Conservation (phyloP, 2,888 invertebrate genomes). For the Orgyia antiqua region DNA sequence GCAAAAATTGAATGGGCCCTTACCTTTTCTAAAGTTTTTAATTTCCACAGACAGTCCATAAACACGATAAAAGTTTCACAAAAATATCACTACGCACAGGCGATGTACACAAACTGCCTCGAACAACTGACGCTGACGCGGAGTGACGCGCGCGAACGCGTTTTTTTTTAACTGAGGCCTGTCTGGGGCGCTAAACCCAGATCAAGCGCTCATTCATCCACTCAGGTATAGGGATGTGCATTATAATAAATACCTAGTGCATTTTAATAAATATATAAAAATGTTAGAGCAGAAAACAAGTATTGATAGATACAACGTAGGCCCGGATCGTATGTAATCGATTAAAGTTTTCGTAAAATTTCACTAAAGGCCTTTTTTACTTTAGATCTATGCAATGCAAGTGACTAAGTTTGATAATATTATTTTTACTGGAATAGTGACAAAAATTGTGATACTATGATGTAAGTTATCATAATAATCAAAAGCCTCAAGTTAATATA, state of each 20-base stretch:
- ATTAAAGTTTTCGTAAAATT: too few relatives aligned
- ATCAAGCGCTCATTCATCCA: constrained; percentile 2
- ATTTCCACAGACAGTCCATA: constrained; percentile 6
- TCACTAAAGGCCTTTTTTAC: too few relatives aligned
- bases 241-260: neutral
- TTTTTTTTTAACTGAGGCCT: constrained; percentile 1
- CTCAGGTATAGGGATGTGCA: neutral
- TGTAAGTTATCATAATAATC: too few relatives aligned
- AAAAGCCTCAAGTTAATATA: too few relatives aligned
- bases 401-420: too few relatives aligned
- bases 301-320: too few relatives aligned
- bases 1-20: neutral
- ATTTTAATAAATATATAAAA: neutral
- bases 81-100: constrained; percentile 15
- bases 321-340: too few relatives aligned
- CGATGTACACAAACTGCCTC: constrained; percentile 8
- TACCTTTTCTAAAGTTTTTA: constrained; percentile 4
- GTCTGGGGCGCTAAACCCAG: too few relatives aligned
- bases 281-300: too few relatives aligned
- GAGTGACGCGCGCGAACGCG: constrained; percentile 14
- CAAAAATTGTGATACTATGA: too few relatives aligned
- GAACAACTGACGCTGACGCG: constrained; percentile 6
- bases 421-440: too few relatives aligned
- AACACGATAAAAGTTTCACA: constrained; percentile 23
- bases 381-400: too few relatives aligned